A percentile compares a stretch with the other conserved stretches of the same genome.
phyloP scores from a whole-genome alignment of 2,797 vertebrate genomes.

The Phalloptychus januarius region DNA sequence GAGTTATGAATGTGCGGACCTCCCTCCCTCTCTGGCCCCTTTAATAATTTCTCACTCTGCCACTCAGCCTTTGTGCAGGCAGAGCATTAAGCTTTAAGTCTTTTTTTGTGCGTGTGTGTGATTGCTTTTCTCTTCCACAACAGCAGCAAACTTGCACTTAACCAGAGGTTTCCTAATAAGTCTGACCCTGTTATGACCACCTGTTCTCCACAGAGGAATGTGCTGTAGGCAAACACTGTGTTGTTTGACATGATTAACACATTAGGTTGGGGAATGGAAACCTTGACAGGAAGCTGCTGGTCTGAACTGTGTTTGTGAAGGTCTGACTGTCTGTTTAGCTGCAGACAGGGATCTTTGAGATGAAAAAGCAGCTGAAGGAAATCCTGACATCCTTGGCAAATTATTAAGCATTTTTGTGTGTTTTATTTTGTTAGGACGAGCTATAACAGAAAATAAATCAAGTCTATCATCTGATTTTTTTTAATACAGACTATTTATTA shows the following conservation, averaged over 20 bases:
- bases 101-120: background rate
- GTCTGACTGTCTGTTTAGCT: slow-evolving; percentile 42
- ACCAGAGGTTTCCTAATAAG: slow-evolving; percentile 26
- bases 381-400: slow-evolving; percentile 20
- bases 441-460: background rate
- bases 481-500: background rate
- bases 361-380: slow-evolving; percentile 47
- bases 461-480: background rate
- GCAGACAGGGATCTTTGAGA: slow-evolving; percentile 36
- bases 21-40: slow-evolving; percentile 51
- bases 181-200: slow-evolving; percentile 61
- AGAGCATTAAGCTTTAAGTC: slow-evolving; percentile 17
- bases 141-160: slow-evolving; percentile 17
- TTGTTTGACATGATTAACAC: slow-evolving; percentile 67
- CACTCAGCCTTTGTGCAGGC: slow-evolving; percentile 45
- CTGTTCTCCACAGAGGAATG: slow-evolving; percentile 58
- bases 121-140: background rate
- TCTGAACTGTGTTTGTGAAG: slow-evolving; percentile 69
- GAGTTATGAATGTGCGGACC: slow-evolving; percentile 63
- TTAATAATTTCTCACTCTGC: slow-evolving; percentile 33
- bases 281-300: slow-evolving; percentile 60
- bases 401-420: background rate
- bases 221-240: slow-evolving; percentile 50
- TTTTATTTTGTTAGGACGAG: background rate
- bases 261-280: slow-evolving; percentile 29